phyloP scores from a whole-genome alignment of 2,888 invertebrate genomes.

The Parascotia fuliginaria region DNA sequence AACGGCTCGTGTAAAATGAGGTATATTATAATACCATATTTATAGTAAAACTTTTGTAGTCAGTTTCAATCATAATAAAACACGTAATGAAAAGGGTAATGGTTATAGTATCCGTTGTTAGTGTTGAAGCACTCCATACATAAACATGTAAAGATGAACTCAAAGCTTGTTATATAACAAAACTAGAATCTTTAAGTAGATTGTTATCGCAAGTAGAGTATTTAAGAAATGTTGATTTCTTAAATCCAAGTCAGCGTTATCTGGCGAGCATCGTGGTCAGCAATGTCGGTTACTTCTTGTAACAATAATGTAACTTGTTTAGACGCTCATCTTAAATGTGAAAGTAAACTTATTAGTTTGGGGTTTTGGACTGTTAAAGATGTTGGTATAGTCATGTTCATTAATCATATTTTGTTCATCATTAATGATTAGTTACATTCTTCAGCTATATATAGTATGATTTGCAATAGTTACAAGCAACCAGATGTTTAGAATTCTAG shows the following conservation, averaged over 20 bases:
- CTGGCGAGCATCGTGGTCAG: slow-evolving; percentile 17
- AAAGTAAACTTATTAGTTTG: slow-evolving; percentile 22
- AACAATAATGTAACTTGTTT: slow-evolving; percentile 32
- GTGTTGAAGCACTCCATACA: not conserved
- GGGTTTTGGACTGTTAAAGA: slow-evolving; percentile 10
- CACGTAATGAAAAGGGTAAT: too few species aligned
- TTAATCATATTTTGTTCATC: slow-evolving; percentile 10
- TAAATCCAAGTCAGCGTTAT: slow-evolving; percentile 27
- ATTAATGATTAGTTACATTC: slow-evolving; percentile 1
- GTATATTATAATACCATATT: too few species aligned
- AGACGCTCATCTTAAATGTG: slow-evolving; percentile 15
- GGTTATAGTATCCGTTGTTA: too few species aligned
- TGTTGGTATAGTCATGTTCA: slow-evolving; percentile 6
- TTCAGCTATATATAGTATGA: not conserved
- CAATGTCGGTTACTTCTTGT: slow-evolving; percentile 25
- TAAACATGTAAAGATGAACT: slow-evolving; percentile 11
- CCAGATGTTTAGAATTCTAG: not conserved
- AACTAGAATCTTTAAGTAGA: slow-evolving; percentile 33
- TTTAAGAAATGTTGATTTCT: slow-evolving; percentile 39
- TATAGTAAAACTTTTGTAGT: too few species aligned
- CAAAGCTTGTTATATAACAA: slow-evolving; percentile 19
- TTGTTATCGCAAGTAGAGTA: slow-evolving; percentile 23
- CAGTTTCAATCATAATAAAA: too few species aligned
- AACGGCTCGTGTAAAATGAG: too few species aligned
- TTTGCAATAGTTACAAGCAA: not conserved